phyloP scores from a whole-genome alignment of 2,797 vertebrate genomes.

The Euphonia xanthogaster region DNA sequence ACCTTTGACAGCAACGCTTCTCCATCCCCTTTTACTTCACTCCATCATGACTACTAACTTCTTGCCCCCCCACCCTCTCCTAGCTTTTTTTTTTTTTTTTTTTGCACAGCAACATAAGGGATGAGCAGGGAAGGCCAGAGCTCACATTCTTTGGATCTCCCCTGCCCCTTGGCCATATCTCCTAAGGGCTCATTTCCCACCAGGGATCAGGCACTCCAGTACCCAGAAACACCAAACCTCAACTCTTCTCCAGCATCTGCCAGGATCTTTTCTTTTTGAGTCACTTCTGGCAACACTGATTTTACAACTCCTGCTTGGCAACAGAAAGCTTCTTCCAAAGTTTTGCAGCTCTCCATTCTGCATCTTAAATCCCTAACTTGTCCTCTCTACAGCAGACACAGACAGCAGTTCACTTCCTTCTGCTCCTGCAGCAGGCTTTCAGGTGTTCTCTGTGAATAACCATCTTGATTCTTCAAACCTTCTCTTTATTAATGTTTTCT shows the following conservation, averaged over 20 bases:
- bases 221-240: background rate
- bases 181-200: background rate
- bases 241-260: background rate
- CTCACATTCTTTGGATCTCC: background rate
- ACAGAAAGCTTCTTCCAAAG: background rate
- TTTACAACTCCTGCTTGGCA: conserved; percentile 7
- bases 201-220: background rate
- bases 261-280: background rate
- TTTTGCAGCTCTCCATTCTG: background rate
- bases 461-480: background rate
- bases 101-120: background rate
- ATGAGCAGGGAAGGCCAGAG: background rate
- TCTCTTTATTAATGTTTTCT: background rate
- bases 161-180: background rate
- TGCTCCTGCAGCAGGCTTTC: background rate
- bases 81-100: background rate
- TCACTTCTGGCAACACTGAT: background rate
- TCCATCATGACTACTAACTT: background rate
- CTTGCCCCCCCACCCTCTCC: fast-evolving
- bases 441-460: fast-evolving
- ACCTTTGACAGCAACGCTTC: background rate
- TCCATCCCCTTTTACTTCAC: background rate
- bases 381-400: background rate
- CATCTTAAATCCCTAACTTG: background rate
- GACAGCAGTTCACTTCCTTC: background rate